Percentiles rank a stretch among this genome's conserved stretches.
phyloP scores from a whole-genome alignment of 2,888 invertebrate genomes.

The Cataglyphis cursor region DNA sequence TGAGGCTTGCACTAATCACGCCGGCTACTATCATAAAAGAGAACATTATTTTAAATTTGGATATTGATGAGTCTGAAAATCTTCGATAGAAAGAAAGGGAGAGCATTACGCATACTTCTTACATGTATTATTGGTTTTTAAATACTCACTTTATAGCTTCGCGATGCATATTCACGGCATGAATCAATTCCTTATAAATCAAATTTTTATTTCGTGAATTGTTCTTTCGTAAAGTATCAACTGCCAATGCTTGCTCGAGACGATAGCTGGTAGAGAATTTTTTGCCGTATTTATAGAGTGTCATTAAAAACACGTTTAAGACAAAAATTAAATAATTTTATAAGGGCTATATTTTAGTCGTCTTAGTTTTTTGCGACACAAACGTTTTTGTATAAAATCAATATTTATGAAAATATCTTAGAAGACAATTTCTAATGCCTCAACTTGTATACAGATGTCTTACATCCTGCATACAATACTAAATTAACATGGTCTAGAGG shows the following conservation, averaged over 20 bases:
- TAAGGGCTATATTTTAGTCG: too few species aligned
- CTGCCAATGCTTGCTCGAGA: not conserved
- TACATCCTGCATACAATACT: too few species aligned
- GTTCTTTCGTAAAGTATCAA: not conserved
- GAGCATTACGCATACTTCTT: not conserved
- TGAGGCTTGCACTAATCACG: not conserved
- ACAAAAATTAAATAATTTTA: too few species aligned
- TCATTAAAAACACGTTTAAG: too few species aligned
- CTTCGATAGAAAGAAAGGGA: not conserved
- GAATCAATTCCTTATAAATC: constrained; percentile 1
- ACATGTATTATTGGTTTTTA: not conserved
- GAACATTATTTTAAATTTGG: constrained; percentile 3
- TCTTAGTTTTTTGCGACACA: too few species aligned
- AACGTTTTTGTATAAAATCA: too few species aligned
- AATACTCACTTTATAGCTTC: constrained; percentile 15
- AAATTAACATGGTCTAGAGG: too few species aligned
- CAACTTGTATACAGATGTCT: too few species aligned
- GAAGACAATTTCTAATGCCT: too few species aligned
- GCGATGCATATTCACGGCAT: constrained; percentile 34
- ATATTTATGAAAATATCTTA: too few species aligned
- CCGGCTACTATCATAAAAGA: not conserved
- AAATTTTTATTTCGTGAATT: not conserved
- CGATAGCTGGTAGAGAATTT: constrained; percentile 8
- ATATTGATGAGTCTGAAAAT: not conserved
- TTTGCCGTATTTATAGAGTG: not conserved